phyloP scores from a whole-genome alignment of 2,888 invertebrate genomes.

The Rapana venosa region DNA sequence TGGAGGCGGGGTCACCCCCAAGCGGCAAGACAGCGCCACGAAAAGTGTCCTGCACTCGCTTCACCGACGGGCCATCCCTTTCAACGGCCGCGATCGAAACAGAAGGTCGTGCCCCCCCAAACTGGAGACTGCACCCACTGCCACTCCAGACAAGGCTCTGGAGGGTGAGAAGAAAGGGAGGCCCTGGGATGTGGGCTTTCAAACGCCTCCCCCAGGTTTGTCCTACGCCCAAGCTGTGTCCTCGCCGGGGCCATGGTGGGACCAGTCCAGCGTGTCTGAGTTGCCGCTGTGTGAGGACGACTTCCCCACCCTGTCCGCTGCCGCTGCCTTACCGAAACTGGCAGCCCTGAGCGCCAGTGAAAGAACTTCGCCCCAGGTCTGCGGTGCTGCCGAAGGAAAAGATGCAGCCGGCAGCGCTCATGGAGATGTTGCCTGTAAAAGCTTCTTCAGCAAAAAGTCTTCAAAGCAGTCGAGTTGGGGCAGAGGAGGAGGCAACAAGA shows the following conservation, averaged over 20 bases:
- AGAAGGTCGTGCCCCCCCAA: constrained; percentile 1
- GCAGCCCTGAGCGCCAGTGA: not conserved
- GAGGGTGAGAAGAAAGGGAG: not conserved
- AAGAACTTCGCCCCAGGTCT: not conserved
- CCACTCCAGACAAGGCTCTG: not conserved
- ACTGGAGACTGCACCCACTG: not conserved
- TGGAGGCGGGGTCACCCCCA: not conserved
- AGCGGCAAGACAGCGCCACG: not conserved
- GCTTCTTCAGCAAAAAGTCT: constrained; percentile 24
- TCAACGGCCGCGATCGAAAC: not conserved
- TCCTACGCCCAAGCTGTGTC: not conserved
- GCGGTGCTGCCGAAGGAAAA: not conserved
- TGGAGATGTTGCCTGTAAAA: not conserved
- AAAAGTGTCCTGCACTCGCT: not conserved
- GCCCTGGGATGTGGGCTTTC: not conserved
- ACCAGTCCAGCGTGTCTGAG: not conserved
- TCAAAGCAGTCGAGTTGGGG: not conserved
- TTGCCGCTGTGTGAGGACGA: not conserved
- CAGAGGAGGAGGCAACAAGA: not conserved
- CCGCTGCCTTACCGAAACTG: not conserved
- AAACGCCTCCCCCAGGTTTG: not conserved
- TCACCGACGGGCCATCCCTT: not conserved
- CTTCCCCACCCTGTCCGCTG: constrained; percentile 8
- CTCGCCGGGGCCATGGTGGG: constrained; percentile 12
- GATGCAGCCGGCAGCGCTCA: not conserved